A percentile compares a stretch with the other conserved stretches of the same genome.
Conservation (phyloP, 2,888 invertebrate species). For the Amphipoea oculea region DNA sequence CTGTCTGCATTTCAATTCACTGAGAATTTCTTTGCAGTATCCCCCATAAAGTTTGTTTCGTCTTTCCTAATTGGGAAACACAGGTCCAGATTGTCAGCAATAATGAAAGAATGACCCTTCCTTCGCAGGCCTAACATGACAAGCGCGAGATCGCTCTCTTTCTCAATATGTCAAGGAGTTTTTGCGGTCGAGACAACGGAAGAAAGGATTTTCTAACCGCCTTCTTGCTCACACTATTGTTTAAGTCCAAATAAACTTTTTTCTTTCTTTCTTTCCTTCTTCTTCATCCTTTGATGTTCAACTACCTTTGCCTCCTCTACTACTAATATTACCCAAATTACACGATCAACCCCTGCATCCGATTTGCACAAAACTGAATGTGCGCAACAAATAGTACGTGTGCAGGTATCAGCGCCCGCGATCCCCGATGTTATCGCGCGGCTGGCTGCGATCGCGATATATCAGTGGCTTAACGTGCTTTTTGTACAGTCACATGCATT, state of each 20-base stretch:
- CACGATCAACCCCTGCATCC: too few species aligned
- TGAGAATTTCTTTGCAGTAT: too few species aligned
- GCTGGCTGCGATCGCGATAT: slow-evolving; percentile 46
- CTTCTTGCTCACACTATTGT: too few species aligned
- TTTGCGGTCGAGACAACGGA: too few species aligned
- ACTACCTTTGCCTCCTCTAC: neutral
- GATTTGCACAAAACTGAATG: neutral
- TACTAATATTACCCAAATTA: neutral
- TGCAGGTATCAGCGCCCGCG: slow-evolving; percentile 35
- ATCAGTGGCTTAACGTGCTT: slow-evolving; percentile 46
- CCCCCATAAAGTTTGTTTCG: too few species aligned
- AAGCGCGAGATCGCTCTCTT: too few species aligned
- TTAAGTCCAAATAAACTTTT: too few species aligned
- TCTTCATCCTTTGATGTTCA: neutral
- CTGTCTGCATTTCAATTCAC: too few species aligned
- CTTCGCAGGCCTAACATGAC: neutral
- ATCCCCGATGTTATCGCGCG: slow-evolving; percentile 44
- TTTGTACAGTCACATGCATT: slow-evolving; percentile 42
- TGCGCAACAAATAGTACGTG: slow-evolving; percentile 20
- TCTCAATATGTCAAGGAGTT: too few species aligned
- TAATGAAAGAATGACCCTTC: neutral
- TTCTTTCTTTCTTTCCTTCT: neutral
- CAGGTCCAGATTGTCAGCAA: neutral
- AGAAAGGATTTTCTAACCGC: neutral
- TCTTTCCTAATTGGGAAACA: neutral